phyloP scores from a whole-genome alignment of 2,888 invertebrate genomes.

The Latheticus oryzae region DNA sequence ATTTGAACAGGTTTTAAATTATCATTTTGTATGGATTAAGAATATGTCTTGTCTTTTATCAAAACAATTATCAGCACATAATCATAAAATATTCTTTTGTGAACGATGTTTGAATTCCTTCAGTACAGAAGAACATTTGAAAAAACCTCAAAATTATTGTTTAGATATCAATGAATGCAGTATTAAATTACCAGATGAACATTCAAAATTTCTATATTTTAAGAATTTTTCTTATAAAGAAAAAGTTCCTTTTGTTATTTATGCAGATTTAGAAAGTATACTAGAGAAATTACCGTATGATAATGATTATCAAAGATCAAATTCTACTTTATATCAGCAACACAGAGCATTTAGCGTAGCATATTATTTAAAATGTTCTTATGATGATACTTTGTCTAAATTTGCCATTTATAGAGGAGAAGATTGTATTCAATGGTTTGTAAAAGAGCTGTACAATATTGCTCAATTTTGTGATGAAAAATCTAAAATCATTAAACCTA shows the following conservation, averaged over 20 bases:
- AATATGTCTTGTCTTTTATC: conserved; percentile 2
- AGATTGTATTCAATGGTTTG: conserved; percentile 41
- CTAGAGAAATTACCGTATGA: conserved; percentile 9
- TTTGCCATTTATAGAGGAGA: conserved; percentile 4
- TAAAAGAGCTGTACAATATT: background rate
- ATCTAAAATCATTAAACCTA: conserved; percentile 4
- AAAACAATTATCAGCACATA: conserved; percentile 1
- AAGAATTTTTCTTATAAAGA: conserved; percentile 25
- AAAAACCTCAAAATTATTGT: background rate
- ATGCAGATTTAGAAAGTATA: conserved; percentile 46
- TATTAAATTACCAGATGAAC: background rate
- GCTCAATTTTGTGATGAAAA: background rate
- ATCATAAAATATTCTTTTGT: conserved; percentile 5
- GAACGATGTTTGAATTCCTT: conserved; percentile 12
- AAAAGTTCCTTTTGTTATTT: conserved; percentile 40
- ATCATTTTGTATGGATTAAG: conserved; percentile 17
- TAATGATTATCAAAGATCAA: conserved; percentile 36
- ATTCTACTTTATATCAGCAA: conserved; percentile 35
- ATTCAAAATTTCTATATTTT: background rate
- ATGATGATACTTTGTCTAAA: background rate
- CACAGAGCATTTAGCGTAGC: conserved; percentile 46
- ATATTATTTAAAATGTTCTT: conserved; percentile 37
- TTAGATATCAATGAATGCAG: conserved; percentile 1
- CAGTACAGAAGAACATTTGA: background rate
- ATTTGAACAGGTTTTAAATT: too few species aligned